Conservation (phyloP, 1,140 invertebrate species). For the Leptinotarsa defecta region DNA sequence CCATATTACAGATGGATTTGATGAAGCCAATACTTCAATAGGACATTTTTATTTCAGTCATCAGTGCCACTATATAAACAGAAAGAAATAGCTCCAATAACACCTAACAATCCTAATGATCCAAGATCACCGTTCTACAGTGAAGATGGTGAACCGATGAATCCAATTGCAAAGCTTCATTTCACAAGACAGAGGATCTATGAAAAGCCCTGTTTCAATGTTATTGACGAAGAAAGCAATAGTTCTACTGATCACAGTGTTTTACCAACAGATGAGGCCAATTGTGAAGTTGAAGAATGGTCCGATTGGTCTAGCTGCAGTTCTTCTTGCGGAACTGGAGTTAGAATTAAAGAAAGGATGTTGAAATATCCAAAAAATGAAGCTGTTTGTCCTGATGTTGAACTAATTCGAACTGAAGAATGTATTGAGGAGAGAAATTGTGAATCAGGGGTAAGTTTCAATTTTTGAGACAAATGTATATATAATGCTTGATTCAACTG, state of each 20-base stretch:
- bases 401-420: constrained; percentile 34
- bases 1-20: too few species aligned
- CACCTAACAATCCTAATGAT: constrained; percentile 80
- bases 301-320: constrained; percentile 67
- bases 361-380: constrained; percentile 24
- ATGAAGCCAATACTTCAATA: too few species aligned
- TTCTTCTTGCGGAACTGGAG: constrained; percentile 60
- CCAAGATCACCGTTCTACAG: constrained; percentile 90
- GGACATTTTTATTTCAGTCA: constrained; percentile 62
- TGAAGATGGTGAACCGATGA: constrained; percentile 77
- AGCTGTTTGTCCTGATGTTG: constrained; percentile 13
- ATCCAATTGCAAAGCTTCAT: constrained; percentile 84
- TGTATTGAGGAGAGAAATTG: constrained; percentile 27
- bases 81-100: constrained; percentile 77
- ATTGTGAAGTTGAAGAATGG: constrained; percentile 57
- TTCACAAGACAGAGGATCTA: constrained; percentile 82
- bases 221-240: neutral
- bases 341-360: constrained; percentile 30
- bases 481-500: neutral
- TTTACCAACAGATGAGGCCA: neutral
- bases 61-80: constrained; percentile 74
- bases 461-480: neutral
- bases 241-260: neutral
- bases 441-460: neutral
- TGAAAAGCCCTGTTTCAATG: constrained; percentile 73